A percentile compares a stretch with the other conserved stretches of the same genome.
Conservation (phyloP, 2,797 vertebrate species). For the Gouania willdenowi region DNA sequence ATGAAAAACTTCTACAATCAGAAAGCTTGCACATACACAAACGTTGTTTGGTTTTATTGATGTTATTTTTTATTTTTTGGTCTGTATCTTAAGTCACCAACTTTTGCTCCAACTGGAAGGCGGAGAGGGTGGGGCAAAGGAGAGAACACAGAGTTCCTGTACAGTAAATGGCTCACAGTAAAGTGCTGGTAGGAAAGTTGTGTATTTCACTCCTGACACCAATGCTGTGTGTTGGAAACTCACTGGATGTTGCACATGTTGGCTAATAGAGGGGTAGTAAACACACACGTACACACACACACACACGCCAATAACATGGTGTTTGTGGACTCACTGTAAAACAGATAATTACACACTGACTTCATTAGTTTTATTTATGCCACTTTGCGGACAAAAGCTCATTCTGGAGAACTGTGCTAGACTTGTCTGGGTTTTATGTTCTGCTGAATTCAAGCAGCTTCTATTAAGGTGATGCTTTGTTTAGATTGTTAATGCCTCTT, state of each 20-base stretch:
- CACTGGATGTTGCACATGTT: not conserved
- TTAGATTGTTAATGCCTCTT: no score
- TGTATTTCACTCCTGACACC: not conserved
- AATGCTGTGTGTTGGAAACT: not conserved
- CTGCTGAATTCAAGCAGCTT: no score
- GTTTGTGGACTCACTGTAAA: conserved; percentile 21
- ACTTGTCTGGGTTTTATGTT: no score
- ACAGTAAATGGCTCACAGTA: not conserved
- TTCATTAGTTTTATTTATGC: conserved; percentile 13
- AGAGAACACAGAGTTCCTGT: not conserved
- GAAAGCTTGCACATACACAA: no score
- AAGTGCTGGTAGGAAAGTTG: not conserved
- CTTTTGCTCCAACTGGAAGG: no score
- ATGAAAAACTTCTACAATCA: no score
- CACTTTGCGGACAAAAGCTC: not conserved
- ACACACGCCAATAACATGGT: conserved; percentile 5
- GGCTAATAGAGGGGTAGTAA: not conserved
- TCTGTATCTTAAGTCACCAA: no score
- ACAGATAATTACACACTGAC: conserved; percentile 8
- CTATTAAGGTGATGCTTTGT: no score
- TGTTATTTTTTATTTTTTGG: no score
- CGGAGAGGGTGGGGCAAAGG: not conserved
- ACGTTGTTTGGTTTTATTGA: no score
- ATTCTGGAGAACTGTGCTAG: not conserved
- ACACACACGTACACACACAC: no score